phyloP scores from a whole-genome alignment of 1,140 invertebrate genomes.

The Melanaphis sacchari region DNA sequence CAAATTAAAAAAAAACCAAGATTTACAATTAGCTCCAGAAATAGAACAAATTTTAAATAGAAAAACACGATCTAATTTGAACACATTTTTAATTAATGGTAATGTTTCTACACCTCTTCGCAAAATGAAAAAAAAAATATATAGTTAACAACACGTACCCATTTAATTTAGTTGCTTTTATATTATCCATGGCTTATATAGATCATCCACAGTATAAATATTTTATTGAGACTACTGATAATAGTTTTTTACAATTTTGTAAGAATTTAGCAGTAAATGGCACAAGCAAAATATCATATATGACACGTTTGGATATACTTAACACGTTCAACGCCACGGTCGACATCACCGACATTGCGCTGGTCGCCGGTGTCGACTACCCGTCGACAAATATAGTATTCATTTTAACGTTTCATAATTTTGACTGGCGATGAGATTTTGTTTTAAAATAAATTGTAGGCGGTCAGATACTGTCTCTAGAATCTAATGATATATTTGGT shows the following conservation, averaged over 20 bases:
- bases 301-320: background rate
- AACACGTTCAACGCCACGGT: too few relatives aligned
- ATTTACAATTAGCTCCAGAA: background rate
- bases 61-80: conserved; percentile 21
- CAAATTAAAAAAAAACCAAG: background rate
- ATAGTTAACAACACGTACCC: background rate
- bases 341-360: too few relatives aligned
- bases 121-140: background rate
- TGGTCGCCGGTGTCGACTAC: too few relatives aligned
- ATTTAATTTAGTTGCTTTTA: background rate
- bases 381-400: too few relatives aligned
- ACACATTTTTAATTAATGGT: background rate
- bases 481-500: too few relatives aligned
- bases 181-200: background rate
- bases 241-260: background rate
- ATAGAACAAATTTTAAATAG: conserved; percentile 9
- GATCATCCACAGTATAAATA: background rate
- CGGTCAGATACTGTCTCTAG: too few relatives aligned
- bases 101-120: background rate
- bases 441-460: too few relatives aligned
- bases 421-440: too few relatives aligned
- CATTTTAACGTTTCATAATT: too few relatives aligned
- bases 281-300: background rate
- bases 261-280: background rate
- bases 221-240: background rate